Evolutionary conservation across 1,140 invertebrate genomes (phyloP), one percentile per base, ranked within the genome.

Genomic region (Hydropsyche tenuis): DNA sequence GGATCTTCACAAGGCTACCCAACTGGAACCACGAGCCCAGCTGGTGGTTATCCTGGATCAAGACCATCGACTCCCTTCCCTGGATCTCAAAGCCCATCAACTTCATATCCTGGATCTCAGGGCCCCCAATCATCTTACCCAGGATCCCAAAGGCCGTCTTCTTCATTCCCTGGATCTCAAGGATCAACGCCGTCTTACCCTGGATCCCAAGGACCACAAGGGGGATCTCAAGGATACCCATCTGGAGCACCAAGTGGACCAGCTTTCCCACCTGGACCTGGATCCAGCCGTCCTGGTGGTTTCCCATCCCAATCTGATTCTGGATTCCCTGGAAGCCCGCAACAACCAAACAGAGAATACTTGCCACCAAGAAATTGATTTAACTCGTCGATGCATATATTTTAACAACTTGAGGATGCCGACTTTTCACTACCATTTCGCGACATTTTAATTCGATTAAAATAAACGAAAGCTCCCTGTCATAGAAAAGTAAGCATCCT

Each of bases 291-390:
- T 16, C 65, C 76, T 37, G 78, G 75, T 60, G 62, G 79, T 30
- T 76, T 75, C 73, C 78, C 79, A 5, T 62, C 65, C 23, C 69
- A 79, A 64, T 76, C 48, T 20, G 68, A 75, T 76, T 53, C 78
- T 53, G 75, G 73, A n/a, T 79, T 72, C 73, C 74, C 77, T n/a
- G 79, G 72, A 60, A 78, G 75, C 66, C 80, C 84, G 30, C 80
- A 82, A 71, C 75, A 80, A 79, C 86, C 87, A 0, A 85, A 85
- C 73, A 84, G 87, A 83, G 87, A 88, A 82, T 89, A 89, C 77
- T 81, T 89, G 65, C 87, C 87, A 37, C 86, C 87, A 30, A 82
- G 81, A 81, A 84, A 84, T 77, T 84, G 75, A 82, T 43, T 71
- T 45, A 43, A 25, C 51, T 72, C 20, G 46, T 12, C 71, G 53